These are phyloP conservation scores for Pyxicephalus adspersus DNA, from an alignment of 2,113 vertebrate species.

Conservation along the genomic window DNA sequence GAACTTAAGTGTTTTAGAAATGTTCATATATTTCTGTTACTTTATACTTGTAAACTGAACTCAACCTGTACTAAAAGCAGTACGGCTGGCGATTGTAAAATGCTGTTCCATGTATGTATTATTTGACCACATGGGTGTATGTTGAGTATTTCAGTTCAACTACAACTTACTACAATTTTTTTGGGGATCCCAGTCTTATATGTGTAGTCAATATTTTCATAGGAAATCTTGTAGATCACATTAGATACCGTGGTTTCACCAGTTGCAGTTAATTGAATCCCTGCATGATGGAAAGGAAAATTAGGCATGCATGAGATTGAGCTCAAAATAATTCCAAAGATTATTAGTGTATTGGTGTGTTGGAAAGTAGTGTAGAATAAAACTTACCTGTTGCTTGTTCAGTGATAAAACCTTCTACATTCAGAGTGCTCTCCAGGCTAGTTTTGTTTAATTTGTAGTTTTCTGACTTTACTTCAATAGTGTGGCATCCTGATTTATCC, in stretches of 20 bases:
- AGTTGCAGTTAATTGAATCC: constrained; percentile 57
- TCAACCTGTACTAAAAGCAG: too few relatives aligned
- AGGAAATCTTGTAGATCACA: constrained; percentile 57
- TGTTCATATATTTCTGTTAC: too few relatives aligned
- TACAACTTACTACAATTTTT: constrained; percentile 60
- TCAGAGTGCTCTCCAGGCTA: constrained; percentile 58
- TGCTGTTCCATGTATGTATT: too few relatives aligned
- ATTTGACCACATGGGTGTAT: neutral
- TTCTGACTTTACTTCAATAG: neutral
- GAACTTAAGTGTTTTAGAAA: too few relatives aligned
- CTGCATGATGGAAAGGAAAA: constrained; percentile 37
- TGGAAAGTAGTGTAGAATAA: neutral
- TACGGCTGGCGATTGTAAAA: too few relatives aligned
- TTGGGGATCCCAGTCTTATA: constrained; percentile 65
- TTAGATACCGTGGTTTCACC: constrained; percentile 61
- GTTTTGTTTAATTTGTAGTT: neutral
- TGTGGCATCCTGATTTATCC: constrained; percentile 21
- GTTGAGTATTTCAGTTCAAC: too few relatives aligned
- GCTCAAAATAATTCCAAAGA: too few relatives aligned
- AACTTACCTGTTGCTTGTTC: constrained; percentile 65
- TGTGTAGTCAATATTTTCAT: constrained; percentile 58
- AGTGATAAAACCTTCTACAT: constrained; percentile 61
- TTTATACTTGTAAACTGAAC: too few relatives aligned
- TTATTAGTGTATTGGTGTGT: too few relatives aligned
- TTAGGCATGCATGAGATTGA: neutral